Evolutionary conservation across 2,797 vertebrate genomes (phyloP), one percentile per base, ranked within the genome.

Genomic region (Heteromormyrus szaboi): DNA sequence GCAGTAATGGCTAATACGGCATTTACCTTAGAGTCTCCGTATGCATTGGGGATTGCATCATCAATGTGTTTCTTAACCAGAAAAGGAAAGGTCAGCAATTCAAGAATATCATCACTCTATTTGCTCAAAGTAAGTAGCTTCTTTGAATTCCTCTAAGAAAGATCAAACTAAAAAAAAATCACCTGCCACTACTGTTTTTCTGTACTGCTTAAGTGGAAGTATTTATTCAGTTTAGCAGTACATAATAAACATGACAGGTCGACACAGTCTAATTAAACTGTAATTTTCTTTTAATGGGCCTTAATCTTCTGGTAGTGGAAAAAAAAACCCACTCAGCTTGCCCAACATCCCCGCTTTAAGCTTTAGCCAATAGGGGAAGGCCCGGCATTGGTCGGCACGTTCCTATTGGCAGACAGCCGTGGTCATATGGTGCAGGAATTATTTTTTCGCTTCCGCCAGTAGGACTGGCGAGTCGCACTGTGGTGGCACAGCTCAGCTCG

Each of bases 1-100:
- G 83, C 65, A 37, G 81, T 90, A 92, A 93, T 88, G 87, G 91
- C 88, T 85, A 90, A 89, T 89, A 89, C 62, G 85, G 89, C 81
- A 14, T 59, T 65, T 54, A 88, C 88, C 90, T 92, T 92, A 91
- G 90, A 33, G 85, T 89, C 90, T 84, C 91, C 85, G 76, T 88
- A 87, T 87, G 91, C 90, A 86, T 90, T 41, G 48, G 91, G 90
- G 88, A 91, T 88, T 84, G 87, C 87, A 50, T 87, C 87, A 89
- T 90, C 89, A 85, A 88, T 92, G 89, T 88, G 9, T 41, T 86
- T 83, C 37, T 50, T 76, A 68, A 89, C 89, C 90, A 48, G 22
- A 37, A 48, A 85, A 87, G 87, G 65, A 87, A 89, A 48, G 68
- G 59, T 85, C 14, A 81, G 41, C 54, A 88, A 85, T 46, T 76